Conservation (phyloP, 2,113 vertebrate species). For the Notarius quadriscutis region DNA sequence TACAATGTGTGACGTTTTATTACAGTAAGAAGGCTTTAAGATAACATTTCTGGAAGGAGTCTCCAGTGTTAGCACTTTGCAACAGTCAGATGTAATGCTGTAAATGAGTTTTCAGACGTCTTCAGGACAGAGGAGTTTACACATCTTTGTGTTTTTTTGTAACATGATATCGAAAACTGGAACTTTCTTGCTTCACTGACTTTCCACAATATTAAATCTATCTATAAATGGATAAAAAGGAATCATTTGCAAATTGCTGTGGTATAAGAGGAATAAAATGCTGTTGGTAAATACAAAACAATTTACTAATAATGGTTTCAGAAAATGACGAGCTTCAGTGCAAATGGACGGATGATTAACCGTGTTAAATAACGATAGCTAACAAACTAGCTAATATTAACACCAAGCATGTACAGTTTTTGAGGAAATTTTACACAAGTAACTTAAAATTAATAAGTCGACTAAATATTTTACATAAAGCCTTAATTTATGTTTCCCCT, state of each 20-base stretch:
- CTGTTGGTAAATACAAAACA: not conserved
- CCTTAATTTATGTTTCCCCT: too few relatives aligned
- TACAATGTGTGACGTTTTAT: not conserved
- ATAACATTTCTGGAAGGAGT: not conserved
- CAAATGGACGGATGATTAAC: not conserved
- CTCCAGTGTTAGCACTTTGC: not conserved
- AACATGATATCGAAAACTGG: too few relatives aligned
- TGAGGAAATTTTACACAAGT: not conserved
- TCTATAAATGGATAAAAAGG: not conserved
- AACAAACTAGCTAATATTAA: not conserved
- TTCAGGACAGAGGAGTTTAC: not conserved
- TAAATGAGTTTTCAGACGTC: not conserved
- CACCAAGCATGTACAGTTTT: not conserved
- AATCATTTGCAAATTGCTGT: not conserved
- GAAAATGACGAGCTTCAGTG: not conserved
- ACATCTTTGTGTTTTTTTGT: too few relatives aligned
- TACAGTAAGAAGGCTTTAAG: not conserved
- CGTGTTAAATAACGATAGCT: not conserved
- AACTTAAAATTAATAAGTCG: not conserved
- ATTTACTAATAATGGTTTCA: not conserved
- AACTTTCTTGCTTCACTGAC: too few relatives aligned
- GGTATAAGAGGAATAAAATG: not conserved
- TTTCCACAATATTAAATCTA: not conserved
- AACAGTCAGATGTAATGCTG: not conserved
- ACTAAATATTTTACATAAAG: too few relatives aligned